Base-by-base conservation (phyloP, 2,888 invertebrate species). In the Psylliodes chrysocephalus region DNA sequence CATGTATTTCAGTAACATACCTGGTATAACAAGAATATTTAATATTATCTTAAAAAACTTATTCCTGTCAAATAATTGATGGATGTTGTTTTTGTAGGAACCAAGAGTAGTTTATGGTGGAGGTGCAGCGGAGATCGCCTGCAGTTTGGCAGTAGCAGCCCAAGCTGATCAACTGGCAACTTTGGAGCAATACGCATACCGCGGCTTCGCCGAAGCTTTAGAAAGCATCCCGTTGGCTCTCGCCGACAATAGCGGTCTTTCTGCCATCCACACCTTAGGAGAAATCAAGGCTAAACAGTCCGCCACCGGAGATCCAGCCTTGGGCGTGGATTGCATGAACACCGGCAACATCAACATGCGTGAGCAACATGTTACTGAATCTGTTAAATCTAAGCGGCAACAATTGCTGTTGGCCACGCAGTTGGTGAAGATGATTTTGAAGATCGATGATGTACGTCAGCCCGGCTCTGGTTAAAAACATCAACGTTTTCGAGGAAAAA, bases 401-500 rank as follows among this genome's bases (percentile, higher is more conserved):
- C 99, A 99, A 85, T 92, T 99, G 65, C 86, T 96, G 28, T 86
- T 99, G 72, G 98, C 99, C 15, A 96, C 98, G 0, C 99, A 99
- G 79, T 87, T 99, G 68, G 98, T 98, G 55, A 97, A 98, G 82
- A 99, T 99, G 99, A 98, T 99, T 71, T 88, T 99, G 71, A 99
- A 99, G 85, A 99, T 99, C 66, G 99, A 99, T 81, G 99, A 99
- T 81, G 94, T 99, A 38, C 71, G 79, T 55, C 75, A 75, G 15
- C 77, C 76, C 0, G 22, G 49, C 28, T 49, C 49, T n/a, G 59
- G 49, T 19, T 59, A 51, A 49, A n/a, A n/a, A n/a, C n/a, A n/a
- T n/a, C n/a, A n/a, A n/a, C n/a, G n/a, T n/a, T n/a, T n/a, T n/a
- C n/a, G n/a, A n/a, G n/a, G n/a, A n/a, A n/a, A n/a, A n/a, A n/a